These are phyloP conservation scores for Neomicropteryx cornuta DNA, from an alignment of 1,140 invertebrate genomes.

Conservation along the genomic window DNA sequence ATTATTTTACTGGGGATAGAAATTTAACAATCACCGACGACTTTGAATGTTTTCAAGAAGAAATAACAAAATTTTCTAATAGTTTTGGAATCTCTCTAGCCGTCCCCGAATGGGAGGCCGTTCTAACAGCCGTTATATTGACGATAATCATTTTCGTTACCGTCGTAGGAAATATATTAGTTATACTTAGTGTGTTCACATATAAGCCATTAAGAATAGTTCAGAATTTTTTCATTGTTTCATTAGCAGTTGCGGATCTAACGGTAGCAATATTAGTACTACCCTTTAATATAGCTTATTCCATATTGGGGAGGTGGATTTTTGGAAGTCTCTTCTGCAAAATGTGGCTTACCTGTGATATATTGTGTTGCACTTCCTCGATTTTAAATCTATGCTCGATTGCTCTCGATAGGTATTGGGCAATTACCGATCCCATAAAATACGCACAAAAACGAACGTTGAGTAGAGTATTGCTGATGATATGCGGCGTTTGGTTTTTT, in stretches of 20 bases:
- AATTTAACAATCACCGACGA: too few species aligned
- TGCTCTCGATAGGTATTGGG: conserved; percentile 81
- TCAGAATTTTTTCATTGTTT: conserved; percentile 95
- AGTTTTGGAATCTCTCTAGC: conserved; percentile 45
- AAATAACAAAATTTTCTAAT: too few species aligned
- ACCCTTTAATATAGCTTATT: conserved; percentile 87
- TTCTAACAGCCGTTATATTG: conserved; percentile 53
- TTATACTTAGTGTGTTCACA: conserved; percentile 88
- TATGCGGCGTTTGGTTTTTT: conserved; percentile 80
- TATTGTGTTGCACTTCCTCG: conserved; percentile 88
- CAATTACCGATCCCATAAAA: conserved; percentile 92
- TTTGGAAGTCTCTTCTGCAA: conserved; percentile 83
- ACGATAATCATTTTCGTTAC: conserved; percentile 71
- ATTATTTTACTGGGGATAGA: too few species aligned
- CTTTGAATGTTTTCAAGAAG: too few species aligned
- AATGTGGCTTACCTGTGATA: conserved; percentile 89
- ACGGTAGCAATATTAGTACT: conserved; percentile 90
- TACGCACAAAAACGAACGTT: conserved; percentile 88
- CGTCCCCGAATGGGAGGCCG: conserved; percentile 64
- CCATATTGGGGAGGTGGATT: conserved; percentile 72
- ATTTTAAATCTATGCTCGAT: conserved; percentile 92
- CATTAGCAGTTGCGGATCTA: conserved; percentile 85
- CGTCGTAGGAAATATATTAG: conserved; percentile 82
- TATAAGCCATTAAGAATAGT: conserved; percentile 86
- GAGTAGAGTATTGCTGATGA: conserved; percentile 73